Evolutionary conservation across 2,797 vertebrate genomes (phyloP).

Genomic region (Acestrorhynchus altus): DNA sequence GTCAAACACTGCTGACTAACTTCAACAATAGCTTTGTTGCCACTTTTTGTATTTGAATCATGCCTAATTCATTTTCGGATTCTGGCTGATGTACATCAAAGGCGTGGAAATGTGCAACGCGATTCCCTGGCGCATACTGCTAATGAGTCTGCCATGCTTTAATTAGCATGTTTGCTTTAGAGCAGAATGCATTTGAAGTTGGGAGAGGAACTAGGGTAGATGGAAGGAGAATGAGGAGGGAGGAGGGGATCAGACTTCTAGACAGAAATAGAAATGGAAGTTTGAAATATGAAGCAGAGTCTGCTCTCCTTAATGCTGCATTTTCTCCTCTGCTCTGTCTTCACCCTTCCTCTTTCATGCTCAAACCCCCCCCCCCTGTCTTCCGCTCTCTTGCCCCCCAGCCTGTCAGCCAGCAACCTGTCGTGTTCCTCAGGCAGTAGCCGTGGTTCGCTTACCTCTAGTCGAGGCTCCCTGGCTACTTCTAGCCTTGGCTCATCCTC

Average conservation of each 20-base stretch:
- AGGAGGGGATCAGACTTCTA: not conserved
- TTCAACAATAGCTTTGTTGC: conserved; percentile 24
- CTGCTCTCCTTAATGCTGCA: conserved; percentile 8
- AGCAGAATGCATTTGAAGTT: conserved; percentile 40
- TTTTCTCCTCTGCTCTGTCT: not conserved
- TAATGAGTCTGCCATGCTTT: conserved; percentile 56
- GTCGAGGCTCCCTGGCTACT: conserved; percentile 89
- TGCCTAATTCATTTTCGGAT: conserved; percentile 38
- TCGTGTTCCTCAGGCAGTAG: conserved; percentile 98
- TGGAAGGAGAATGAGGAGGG: not conserved
- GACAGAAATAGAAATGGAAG: conserved; percentile 23
- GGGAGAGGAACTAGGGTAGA: conserved; percentile 14
- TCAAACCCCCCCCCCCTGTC: not conserved
- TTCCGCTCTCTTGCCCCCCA: conserved; percentile 58
- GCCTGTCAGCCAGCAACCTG: conserved; percentile 93
- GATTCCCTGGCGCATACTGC: conserved; percentile 27
- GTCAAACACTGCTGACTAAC: conserved; percentile 4
- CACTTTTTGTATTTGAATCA: conserved; percentile 36
- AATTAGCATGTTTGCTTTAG: conserved; percentile 59
- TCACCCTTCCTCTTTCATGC: not conserved
- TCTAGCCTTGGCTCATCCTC: conserved; percentile 92
- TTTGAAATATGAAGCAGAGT: not conserved
- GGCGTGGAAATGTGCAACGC: conserved; percentile 1
- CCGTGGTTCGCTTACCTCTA: conserved; percentile 91
- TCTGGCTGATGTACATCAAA: conserved; percentile 55